Conservation (phyloP, 2,113 vertebrate species). For the Eulemur macaco region DNA sequence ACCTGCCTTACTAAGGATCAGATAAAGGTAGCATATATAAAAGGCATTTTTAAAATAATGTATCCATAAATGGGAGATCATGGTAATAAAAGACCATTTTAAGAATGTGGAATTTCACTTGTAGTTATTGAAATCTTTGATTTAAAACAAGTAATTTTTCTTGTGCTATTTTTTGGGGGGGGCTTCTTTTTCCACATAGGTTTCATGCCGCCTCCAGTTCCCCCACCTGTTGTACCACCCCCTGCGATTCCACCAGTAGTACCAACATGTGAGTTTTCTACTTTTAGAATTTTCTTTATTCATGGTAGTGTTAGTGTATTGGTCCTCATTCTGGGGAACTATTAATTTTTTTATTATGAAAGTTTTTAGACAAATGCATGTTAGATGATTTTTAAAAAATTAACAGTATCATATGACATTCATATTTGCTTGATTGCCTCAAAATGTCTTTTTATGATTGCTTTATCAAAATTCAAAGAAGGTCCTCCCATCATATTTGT, state of each 20-base stretch:
- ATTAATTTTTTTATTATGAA: neutral
- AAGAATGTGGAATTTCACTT: neutral
- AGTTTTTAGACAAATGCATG: neutral
- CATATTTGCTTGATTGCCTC: neutral
- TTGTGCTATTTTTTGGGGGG: neutral
- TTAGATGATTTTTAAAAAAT: constrained; percentile 10
- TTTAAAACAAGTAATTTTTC: neutral
- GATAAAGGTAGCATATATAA: neutral
- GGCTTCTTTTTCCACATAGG: constrained; percentile 81
- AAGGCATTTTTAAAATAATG: neutral
- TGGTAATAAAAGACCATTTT: neutral
- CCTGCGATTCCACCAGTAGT: constrained; percentile 88
- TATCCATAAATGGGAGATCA: neutral
- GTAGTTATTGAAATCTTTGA: constrained; percentile 1
- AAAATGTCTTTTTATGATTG: neutral
- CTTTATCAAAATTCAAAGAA: constrained; percentile 8
- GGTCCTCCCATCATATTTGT: neutral
- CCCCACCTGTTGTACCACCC: constrained; percentile 89
- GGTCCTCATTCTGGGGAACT: neutral
- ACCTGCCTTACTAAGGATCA: neutral
- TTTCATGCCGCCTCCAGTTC: constrained; percentile 91
- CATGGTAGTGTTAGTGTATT: neutral
- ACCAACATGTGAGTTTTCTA: constrained; percentile 88
- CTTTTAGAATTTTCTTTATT: neutral
- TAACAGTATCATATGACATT: neutral